Percentiles rank a stretch among this genome's conserved stretches.
These are phyloP conservation scores for Omphaloscelis lunosa DNA, from an alignment of 2,888 invertebrate species.

Conservation along the genomic window DNA sequence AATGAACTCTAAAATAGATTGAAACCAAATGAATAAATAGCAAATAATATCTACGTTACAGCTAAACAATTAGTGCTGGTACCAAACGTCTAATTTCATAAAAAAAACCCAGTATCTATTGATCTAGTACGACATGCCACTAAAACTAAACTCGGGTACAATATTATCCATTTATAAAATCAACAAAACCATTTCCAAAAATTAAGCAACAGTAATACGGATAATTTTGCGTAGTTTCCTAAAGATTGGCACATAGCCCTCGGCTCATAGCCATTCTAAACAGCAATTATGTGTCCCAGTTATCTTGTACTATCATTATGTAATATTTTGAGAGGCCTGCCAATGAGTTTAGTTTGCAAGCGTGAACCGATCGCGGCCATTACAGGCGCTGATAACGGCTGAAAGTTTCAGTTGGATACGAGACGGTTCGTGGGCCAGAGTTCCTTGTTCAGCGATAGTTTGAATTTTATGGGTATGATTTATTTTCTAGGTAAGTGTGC, in stretches of 20 bases:
- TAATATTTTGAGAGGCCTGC: conserved; percentile 78
- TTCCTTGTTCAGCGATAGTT: conserved; percentile 57
- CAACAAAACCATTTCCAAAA: conserved; percentile 12
- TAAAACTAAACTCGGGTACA: background rate
- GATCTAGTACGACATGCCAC: conserved; percentile 12
- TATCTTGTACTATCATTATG: conserved; percentile 78
- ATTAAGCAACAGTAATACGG: conserved; percentile 18
- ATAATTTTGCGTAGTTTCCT: conserved; percentile 13
- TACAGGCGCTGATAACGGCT: conserved; percentile 79
- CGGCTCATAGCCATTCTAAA: conserved; percentile 84
- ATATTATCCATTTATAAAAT: conserved; percentile 42
- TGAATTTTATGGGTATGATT: conserved; percentile 28
- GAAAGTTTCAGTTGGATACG: conserved; percentile 73
- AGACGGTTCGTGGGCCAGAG: conserved; percentile 64
- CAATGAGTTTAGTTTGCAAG: conserved; percentile 82
- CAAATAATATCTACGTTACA: background rate
- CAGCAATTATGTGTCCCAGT: conserved; percentile 85
- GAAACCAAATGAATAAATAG: background rate
- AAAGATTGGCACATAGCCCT: conserved; percentile 69
- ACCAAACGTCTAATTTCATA: conserved; percentile 24
- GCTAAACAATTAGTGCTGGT: conserved; percentile 35
- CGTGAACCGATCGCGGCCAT: conserved; percentile 81
- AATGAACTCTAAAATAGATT: background rate
- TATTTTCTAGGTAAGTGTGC: background rate
- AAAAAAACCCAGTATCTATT: conserved; percentile 21